Base-by-base conservation (phyloP, 2,113 vertebrate genomes). In the Antechinus stuartii region DNA sequence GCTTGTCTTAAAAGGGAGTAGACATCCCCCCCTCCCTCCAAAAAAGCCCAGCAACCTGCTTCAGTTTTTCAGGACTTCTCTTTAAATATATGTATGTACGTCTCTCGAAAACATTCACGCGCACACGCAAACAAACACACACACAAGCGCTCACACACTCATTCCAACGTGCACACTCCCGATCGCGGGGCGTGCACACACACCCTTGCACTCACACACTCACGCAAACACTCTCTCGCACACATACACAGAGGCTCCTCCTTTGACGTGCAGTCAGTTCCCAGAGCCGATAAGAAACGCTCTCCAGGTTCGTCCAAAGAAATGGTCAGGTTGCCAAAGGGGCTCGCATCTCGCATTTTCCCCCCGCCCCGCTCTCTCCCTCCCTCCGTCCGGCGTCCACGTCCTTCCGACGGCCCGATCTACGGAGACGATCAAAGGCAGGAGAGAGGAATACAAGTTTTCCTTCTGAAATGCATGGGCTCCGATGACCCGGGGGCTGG, bases 241-340 rank as follows among this genome's bases (percentile, higher is more conserved):
- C 93, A 95, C 61, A 24, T 96, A 96, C 89, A 93, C 97, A 91
- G 68, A 96, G 93, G 96, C 97, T 95, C 97, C 97, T 98, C 98
- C 98, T 97, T 94, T 97, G 92, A 96, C n/a, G 50, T 96, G 97
- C 96, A 96, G 98, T 96, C 95, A 96, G 97, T 93, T 97, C 96
- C 97, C 89, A 35, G 61, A 54, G 95, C 93, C 91, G 96, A 94
- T 84, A 90, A 56, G 97, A 94, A 84, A 95, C 91, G 97, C 95
- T 96, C 92, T 94, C 96, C 94, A 97, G 97, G 92, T 92, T 97
- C 96, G 89, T 93, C 98, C 97, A 96, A 98, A 95, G 91, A 90
- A 97, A 91, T 97, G 97, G 97, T 98, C 98, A 98, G 97, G 97
- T 96, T 97, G 97, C 97, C 97, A 93, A 91, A 91, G 96, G 97